Evolutionary conservation across 1,140 invertebrate species (phyloP), one percentile per base, ranked within the genome.

Genomic region (Bombus turneri): DNA sequence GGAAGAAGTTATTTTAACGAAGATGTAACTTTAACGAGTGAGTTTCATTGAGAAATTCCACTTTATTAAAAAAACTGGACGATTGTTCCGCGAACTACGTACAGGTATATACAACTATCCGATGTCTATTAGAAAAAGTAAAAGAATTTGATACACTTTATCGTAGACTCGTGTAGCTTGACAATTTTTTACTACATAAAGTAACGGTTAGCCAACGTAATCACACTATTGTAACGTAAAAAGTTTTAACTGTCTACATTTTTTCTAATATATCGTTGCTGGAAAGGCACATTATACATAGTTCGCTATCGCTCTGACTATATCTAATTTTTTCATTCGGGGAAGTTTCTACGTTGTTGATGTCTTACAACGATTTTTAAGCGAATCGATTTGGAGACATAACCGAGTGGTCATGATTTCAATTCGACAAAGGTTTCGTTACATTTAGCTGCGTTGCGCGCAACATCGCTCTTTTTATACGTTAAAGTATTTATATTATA

Each of bases 391-490:
- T 76, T 66, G 79, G n/a, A 83, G 31, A 31, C 43, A n/a, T 9
- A 47, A 62, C 64, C 68, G 47, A 66, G n/a, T 6, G 47, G 18
- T 53, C 47, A 18, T n/a, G 34, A 6, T 64, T 71, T 59, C 68
- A 62, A 34, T 18, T 64, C 41, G 31, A 31, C 53, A 39, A 22
- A 6, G 18, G 41, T 79, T 71, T 34, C 3, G n/a, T 47, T 57
- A 47, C 72, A 74, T 88, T 64, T 80, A 71, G 74, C 88, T 88
- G 87, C 74, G 41, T 88, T 37, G 80, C 86, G 86, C 86, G 90
- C 88, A 90, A 88, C 64, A 86, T 59, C 64, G 53, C 66, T 59
- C 25, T 80, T 87, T 64, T 88, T 90, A 62, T 86, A 91, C 68
- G 69, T 84, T 71, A 62, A 68, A 86, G 37, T 78, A 57, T 88